Conservation (phyloP, 1,140 invertebrate species). For the Pteromalus puparum region DNA sequence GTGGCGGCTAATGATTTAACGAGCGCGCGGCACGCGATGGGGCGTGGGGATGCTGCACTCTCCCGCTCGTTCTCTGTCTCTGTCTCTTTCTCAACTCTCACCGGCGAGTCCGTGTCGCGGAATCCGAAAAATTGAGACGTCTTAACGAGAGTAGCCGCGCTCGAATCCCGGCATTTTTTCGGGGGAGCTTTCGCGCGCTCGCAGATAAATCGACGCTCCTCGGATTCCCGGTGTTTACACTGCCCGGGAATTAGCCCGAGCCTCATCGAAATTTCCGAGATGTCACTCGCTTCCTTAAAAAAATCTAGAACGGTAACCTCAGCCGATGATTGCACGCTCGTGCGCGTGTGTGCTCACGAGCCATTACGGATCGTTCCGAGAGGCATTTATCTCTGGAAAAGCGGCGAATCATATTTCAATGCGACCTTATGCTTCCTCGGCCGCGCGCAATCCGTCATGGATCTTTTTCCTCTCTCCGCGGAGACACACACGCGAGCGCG, state of each 20-base stretch:
- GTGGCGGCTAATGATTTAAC: slow-evolving; percentile 47
- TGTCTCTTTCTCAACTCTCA: no score
- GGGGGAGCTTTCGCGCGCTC: not conserved
- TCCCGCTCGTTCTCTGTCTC: not conserved
- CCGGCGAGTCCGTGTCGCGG: not conserved
- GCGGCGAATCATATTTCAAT: not conserved
- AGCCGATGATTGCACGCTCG: no score
- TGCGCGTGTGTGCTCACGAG: not conserved
- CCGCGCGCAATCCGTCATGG: not conserved
- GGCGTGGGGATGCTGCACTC: not conserved
- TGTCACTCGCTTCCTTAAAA: no score
- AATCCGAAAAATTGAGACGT: slow-evolving; percentile 44
- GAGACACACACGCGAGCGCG: no score
- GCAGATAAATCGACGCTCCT: not conserved
- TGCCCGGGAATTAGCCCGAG: not conserved
- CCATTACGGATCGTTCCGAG: not conserved
- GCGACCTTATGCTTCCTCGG: not conserved
- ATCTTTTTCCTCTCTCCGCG: not conserved
- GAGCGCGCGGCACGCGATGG: slow-evolving; percentile 36
- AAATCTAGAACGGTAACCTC: no score
- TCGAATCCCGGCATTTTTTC: slow-evolving; percentile 22
- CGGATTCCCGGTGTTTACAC: slow-evolving; percentile 10
- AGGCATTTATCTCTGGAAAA: not conserved
- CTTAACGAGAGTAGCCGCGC: slow-evolving; percentile 2
- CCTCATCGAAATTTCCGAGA: no score